A percentile compares a stretch with the other conserved stretches of the same genome.
Conservation (phyloP, 2,888 invertebrate genomes). For the Mantis religiosa region DNA sequence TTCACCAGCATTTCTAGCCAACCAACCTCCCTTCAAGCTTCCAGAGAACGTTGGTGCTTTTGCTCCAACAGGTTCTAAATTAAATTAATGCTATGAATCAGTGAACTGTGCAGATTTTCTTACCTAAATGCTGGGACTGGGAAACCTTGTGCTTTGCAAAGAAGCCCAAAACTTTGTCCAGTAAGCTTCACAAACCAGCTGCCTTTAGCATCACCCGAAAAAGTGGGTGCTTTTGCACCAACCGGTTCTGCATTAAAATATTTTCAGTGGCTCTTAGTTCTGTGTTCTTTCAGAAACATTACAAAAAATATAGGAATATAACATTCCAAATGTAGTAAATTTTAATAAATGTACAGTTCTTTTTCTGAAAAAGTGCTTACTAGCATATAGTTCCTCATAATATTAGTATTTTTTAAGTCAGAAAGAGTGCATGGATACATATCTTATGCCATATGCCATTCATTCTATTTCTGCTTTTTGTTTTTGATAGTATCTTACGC, state of each 20-base stretch:
- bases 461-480: too few species aligned
- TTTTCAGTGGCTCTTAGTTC: background rate
- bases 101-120: conserved; percentile 36
- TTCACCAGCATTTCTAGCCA: conserved; percentile 58
- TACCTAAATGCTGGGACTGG: conserved; percentile 69
- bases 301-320: background rate
- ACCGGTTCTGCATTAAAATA: conserved; percentile 52
- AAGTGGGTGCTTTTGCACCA: conserved; percentile 62
- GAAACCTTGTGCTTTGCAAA: conserved; percentile 62
- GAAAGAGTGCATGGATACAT: too few species aligned
- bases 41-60: conserved; percentile 65
- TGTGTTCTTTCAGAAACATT: background rate
- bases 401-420: background rate
- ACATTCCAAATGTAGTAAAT: background rate
- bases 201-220: conserved; percentile 62
- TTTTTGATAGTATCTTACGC: too few species aligned
- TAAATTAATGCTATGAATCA: background rate
- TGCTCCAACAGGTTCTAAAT: conserved; percentile 59
- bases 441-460: too few species aligned
- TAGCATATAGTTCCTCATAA: background rate
- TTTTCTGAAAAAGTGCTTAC: background rate
- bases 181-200: conserved; percentile 62
- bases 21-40: conserved; percentile 63
- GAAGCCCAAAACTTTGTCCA: conserved; percentile 46
- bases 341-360: background rate